Conservation (phyloP, 2,888 invertebrate species). For the Sericinus montela region DNA sequence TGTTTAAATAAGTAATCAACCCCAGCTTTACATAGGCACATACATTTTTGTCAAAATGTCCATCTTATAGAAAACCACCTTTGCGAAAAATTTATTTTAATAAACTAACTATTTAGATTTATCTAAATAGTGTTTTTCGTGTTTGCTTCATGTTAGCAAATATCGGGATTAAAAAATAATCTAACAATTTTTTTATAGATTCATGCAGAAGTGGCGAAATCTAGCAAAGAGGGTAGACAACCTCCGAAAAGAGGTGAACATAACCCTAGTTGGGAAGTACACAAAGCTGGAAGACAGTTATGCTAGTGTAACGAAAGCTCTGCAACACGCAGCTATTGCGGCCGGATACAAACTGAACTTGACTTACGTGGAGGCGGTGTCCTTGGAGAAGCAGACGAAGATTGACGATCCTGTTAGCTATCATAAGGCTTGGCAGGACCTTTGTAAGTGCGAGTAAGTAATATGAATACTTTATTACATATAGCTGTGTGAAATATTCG, state of each 20-base stretch:
- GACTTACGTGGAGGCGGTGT: conserved; percentile 94
- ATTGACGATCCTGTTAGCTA: conserved; percentile 89
- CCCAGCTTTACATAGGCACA: too few relatives aligned
- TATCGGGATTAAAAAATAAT: too few relatives aligned
- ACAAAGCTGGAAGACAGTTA: conserved; percentile 97
- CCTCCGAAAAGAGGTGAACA: conserved; percentile 90
- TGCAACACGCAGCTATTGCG: conserved; percentile 95
- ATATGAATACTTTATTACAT: not conserved
- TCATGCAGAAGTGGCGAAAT: conserved; percentile 94
- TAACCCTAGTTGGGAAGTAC: conserved; percentile 97
- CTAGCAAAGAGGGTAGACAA: conserved; percentile 92
- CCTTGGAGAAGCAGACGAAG: conserved; percentile 88
- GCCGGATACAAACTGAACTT: conserved; percentile 91
- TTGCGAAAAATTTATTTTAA: too few relatives aligned
- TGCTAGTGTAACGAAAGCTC: conserved; percentile 96
- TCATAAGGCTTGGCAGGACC: conserved; percentile 95
- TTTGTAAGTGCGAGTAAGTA: conserved; percentile 91
- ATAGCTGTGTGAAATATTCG: too few relatives aligned
- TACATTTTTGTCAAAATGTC: too few relatives aligned
- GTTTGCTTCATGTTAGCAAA: too few relatives aligned
- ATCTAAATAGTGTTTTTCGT: too few relatives aligned
- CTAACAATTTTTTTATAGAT: conserved; percentile 55
- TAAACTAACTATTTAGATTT: too few relatives aligned
- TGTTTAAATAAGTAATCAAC: too few relatives aligned
- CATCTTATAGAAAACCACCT: too few relatives aligned